Evolutionary conservation across 2,888 invertebrate genomes (phyloP).

Genomic region (Mantis religiosa): DNA sequence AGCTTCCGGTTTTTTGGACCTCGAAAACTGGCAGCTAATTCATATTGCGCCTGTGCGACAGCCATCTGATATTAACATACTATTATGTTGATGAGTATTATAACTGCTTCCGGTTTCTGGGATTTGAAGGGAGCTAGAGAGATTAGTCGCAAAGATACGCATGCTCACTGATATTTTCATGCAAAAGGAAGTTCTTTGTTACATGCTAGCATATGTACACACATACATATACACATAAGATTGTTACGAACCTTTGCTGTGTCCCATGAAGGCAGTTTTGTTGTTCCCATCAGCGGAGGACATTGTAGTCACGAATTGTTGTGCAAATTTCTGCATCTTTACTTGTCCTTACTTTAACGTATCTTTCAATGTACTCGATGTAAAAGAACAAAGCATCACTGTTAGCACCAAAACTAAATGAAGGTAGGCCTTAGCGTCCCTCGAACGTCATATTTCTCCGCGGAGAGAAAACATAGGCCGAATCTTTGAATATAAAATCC

Average conservation of each 20-base stretch:
- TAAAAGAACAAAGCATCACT: neutral
- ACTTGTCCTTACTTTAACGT: neutral
- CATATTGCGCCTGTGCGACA: neutral
- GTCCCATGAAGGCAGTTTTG: constrained; percentile 15
- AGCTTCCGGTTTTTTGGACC: neutral
- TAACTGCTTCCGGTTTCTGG: neutral
- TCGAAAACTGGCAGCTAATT: neutral
- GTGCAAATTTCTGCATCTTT: neutral
- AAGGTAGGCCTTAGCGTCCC: neutral
- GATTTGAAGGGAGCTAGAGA: neutral
- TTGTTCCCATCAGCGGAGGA: neutral
- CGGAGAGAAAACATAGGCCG: neutral
- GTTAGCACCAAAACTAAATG: neutral
- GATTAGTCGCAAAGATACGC: neutral
- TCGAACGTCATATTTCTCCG: neutral
- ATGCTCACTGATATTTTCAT: neutral
- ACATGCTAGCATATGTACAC: neutral
- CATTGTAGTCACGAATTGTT: neutral
- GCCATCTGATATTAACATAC: neutral
- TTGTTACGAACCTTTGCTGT: neutral
- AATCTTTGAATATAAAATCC: neutral
- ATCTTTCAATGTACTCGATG: neutral
- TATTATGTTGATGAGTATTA: neutral
- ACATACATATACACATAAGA: neutral
- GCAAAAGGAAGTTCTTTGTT: neutral